Percentiles rank a stretch among this genome's conserved stretches.
Evolutionary conservation across 2,888 invertebrate species (phyloP).

Genomic region (Acanthosoma haemorrhoidale): DNA sequence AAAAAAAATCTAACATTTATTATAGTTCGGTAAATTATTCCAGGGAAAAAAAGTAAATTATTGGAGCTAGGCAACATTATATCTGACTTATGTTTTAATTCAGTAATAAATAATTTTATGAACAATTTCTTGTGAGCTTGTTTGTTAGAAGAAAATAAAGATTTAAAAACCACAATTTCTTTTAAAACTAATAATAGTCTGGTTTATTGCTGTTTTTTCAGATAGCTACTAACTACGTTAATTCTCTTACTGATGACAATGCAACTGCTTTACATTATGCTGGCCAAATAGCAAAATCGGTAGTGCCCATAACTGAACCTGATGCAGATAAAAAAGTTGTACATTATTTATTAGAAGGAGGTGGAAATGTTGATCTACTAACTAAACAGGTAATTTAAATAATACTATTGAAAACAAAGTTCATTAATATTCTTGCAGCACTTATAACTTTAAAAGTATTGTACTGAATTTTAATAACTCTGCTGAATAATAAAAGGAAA

Average conservation of each 20-base stretch:
- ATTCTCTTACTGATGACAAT: constrained; percentile 83
- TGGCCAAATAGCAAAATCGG: constrained; percentile 78
- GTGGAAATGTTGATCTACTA: constrained; percentile 80
- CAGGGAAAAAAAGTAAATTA: not conserved
- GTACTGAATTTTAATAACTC: not conserved
- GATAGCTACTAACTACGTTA: constrained; percentile 72
- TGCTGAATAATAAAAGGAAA: too few relatives aligned
- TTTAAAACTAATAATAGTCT: too few relatives aligned
- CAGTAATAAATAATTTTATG: too few relatives aligned
- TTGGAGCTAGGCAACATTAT: not conserved
- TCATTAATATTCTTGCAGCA: too few relatives aligned
- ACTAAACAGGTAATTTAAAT: constrained; percentile 57
- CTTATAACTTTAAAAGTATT: not conserved
- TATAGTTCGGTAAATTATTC: not conserved
- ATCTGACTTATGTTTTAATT: too few relatives aligned
- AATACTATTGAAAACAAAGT: not conserved
- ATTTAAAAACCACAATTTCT: too few relatives aligned
- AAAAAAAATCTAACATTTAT: not conserved
- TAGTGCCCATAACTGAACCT: constrained; percentile 63
- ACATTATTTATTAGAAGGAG: constrained; percentile 79
- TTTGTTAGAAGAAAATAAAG: too few relatives aligned
- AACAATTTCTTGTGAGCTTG: too few relatives aligned
- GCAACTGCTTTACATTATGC: constrained; percentile 93
- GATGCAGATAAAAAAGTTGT: constrained; percentile 73
- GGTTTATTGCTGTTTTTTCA: too few relatives aligned